phyloP scores from a whole-genome alignment of 2,888 invertebrate species.

The Drosophila subsilvestris region DNA sequence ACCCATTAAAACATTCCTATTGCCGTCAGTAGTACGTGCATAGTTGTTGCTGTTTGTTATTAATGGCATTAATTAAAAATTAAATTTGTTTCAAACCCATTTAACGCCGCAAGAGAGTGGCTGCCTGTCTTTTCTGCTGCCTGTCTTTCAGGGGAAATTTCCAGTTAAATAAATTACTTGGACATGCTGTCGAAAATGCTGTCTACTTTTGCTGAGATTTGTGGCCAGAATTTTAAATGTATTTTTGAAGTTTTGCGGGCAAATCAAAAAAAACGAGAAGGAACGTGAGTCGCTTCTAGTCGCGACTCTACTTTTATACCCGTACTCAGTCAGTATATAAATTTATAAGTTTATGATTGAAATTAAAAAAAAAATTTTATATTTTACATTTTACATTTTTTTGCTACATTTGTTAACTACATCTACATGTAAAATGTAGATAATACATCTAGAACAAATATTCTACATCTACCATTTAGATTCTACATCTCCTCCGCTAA shows the following conservation, averaged over 20 bases:
- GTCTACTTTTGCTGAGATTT: conserved; percentile 5
- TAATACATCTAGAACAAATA: too few relatives aligned
- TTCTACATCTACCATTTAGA: too few relatives aligned
- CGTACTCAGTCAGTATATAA: too few relatives aligned
- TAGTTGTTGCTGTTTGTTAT: conserved; percentile 43
- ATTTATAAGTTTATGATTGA: too few relatives aligned
- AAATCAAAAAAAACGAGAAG: neutral
- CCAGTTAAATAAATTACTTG: conserved; percentile 41
- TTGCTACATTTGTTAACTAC: too few relatives aligned
- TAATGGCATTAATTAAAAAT: conserved; percentile 79
- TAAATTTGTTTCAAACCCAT: conserved; percentile 65
- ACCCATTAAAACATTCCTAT: conserved; percentile 32
- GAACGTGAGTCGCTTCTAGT: too few relatives aligned
- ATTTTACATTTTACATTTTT: too few relatives aligned
- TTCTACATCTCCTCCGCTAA: too few relatives aligned
- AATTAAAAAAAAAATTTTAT: too few relatives aligned
- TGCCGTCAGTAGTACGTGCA: neutral
- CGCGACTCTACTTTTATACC: too few relatives aligned
- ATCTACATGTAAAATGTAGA: too few relatives aligned
- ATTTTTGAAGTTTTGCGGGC: too few relatives aligned
- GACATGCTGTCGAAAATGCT: conserved; percentile 12
- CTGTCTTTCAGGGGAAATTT: conserved; percentile 26
- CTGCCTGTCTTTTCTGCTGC: conserved; percentile 36
- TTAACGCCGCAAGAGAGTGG: conserved; percentile 35
- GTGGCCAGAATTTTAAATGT: neutral